Percentiles rank a stretch among this genome's conserved stretches.
phyloP scores from a whole-genome alignment of 2,797 vertebrate genomes.

The Sebastes taczanowskii region DNA sequence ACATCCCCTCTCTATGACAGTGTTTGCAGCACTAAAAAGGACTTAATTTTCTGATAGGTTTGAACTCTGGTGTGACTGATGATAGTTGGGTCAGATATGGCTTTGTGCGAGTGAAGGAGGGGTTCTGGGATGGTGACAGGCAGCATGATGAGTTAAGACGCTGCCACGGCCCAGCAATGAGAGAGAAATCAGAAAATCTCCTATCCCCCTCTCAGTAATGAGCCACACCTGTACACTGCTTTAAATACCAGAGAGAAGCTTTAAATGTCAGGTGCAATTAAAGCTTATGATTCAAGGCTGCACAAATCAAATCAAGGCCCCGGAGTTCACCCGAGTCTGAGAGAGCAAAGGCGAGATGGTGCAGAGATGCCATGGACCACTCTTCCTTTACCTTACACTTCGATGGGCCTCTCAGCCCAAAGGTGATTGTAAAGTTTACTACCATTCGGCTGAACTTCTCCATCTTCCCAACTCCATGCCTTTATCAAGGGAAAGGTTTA shows the following conservation, averaged over 20 bases:
- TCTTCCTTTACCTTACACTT: conserved; percentile 61
- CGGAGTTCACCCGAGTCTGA: conserved; percentile 74
- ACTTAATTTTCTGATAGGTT: conserved; percentile 46
- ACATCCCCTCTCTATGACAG: conserved; percentile 12
- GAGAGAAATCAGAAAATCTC: conserved; percentile 75
- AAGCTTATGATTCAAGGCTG: conserved; percentile 86
- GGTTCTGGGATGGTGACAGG: conserved; percentile 60
- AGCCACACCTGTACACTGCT: conserved; percentile 88
- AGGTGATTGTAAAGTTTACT: conserved; percentile 78
- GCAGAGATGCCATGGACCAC: conserved; percentile 59
- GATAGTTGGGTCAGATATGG: conserved; percentile 52
- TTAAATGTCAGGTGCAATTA: conserved; percentile 89
- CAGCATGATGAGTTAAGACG: conserved; percentile 74
- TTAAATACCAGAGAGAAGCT: conserved; percentile 88
- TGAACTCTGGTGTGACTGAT: conserved; percentile 65
- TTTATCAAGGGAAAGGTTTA: conserved; percentile 64
- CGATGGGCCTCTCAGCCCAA: conserved; percentile 62
- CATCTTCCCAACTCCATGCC: conserved; percentile 50
- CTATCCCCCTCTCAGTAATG: conserved; percentile 80
- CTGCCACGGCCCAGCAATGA: conserved; percentile 60
- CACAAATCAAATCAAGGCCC: conserved; percentile 85
- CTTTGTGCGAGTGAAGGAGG: conserved; percentile 50
- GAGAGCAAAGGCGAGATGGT: conserved; percentile 68
- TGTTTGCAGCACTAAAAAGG: conserved; percentile 30
- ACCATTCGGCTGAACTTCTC: conserved; percentile 68